Evolutionary conservation across 2,113 vertebrate species (phyloP).

Genomic region (Amia ocellicauda): DNA sequence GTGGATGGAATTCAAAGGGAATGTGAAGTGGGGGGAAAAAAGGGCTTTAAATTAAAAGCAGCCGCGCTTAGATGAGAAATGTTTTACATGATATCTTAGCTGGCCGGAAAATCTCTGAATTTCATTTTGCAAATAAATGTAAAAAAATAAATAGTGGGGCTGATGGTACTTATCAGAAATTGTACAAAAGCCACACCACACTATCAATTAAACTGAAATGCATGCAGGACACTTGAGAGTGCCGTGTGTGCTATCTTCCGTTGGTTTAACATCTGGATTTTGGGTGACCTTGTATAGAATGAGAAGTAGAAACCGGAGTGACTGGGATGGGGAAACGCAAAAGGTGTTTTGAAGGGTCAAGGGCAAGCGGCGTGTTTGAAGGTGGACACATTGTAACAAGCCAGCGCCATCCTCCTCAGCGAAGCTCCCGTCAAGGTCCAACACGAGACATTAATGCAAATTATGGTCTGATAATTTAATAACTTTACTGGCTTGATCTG

Average conservation of each 20-base stretch:
- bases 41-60: no score
- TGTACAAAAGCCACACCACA: neutral
- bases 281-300: slow-evolving; percentile 5
- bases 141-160: neutral
- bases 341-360: slow-evolving; percentile 56
- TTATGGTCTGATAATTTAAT: slow-evolving; percentile 94
- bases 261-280: neutral
- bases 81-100: neutral
- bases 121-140: neutral
- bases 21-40: no score
- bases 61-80: no score
- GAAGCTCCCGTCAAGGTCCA: slow-evolving; percentile 60
- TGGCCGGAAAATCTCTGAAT: neutral
- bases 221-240: neutral
- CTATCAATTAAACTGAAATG: neutral
- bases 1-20: no score
- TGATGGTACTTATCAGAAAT: slow-evolving; percentile 4
- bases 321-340: neutral
- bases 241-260: neutral
- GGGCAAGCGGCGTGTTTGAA: slow-evolving; percentile 62
- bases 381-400: slow-evolving; percentile 67
- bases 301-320: neutral
- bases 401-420: slow-evolving; percentile 52
- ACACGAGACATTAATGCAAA: slow-evolving; percentile 86
- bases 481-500: slow-evolving; percentile 90